Base-by-base conservation (phyloP, 2,113 vertebrate genomes). In the Edolisoma coerulescens region DNA sequence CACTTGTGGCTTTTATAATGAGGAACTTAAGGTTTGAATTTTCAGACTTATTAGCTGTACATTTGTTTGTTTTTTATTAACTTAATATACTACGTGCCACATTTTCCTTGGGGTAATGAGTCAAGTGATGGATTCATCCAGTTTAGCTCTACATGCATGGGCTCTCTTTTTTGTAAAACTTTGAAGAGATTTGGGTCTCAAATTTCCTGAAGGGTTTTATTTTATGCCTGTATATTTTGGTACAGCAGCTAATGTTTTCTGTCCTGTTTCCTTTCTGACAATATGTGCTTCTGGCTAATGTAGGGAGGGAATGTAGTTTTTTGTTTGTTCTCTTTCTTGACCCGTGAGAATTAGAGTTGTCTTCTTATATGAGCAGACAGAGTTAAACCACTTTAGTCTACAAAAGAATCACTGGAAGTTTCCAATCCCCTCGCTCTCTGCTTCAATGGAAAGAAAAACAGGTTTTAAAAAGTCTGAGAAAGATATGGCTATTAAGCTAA, bases 11-110 rank as follows among this genome's bases (percentile, higher is more conserved):
- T 96, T 97, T 94, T 92, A 77, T 96, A 94, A 96, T 68, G 79
- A 94, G 75, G 85, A 96, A 84, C 87, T 91, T 95, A 93, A 84
- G 88, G 76, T 96, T 95, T 95, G 90, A 95, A 78, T 97, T 96
- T 96, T 92, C 79, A 92, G 88, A 86, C 73, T 90, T 97, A 94
- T 67, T 95, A 93, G 54, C 93, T 93, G 87, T 97, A 61, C 59
- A 57, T 95, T 95, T 94, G 79, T 96, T 95, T 93, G 64, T 3
- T 68, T 96, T 97, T 88, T 95, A 88, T 96, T 92, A 95, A 91
- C 77, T 93, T 92, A 92, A 83, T 86, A 56, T 88, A 73, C 68
- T 88, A 11, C 5, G 90, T 32, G 27, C 68, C 49, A 60, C 88
- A 39, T 90, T 97, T 95, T 93, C 79, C 90, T 91, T 89, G 53